Conservation (phyloP, 1,140 invertebrate species). For the Sesamia nonagrioides region DNA sequence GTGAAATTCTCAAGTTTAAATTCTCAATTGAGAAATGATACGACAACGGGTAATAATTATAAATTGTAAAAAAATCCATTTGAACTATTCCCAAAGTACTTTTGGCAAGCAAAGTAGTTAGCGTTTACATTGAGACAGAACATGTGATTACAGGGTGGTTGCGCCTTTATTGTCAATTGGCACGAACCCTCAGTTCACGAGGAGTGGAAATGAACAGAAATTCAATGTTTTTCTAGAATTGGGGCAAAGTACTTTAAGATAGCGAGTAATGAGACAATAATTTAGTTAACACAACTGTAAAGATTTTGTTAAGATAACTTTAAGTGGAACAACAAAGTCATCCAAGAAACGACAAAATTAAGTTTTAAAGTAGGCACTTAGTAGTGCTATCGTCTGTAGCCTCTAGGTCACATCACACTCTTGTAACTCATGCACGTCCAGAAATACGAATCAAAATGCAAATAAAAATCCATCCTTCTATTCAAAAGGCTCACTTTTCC, state of each 20-base stretch:
- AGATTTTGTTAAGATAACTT: neutral
- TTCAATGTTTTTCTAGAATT: neutral
- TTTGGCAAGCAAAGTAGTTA: constrained; percentile 3
- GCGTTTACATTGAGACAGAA: neutral
- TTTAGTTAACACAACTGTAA: neutral
- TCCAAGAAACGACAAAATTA: neutral
- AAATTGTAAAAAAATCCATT: constrained; percentile 1
- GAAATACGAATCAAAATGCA: neutral
- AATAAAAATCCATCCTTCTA: neutral
- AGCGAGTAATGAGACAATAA: constrained; percentile 2
- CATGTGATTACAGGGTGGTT: neutral
- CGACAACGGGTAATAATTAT: no score
- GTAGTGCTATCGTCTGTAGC: no score
- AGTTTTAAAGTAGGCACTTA: no score
- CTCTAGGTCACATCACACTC: neutral
- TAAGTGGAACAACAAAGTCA: neutral
- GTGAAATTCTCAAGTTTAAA: no score
- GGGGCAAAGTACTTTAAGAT: neutral
- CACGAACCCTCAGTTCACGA: neutral
- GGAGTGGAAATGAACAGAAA: neutral
- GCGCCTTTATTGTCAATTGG: constrained; percentile 21
- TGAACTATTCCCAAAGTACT: constrained; percentile 22
- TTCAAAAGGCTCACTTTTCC: neutral
- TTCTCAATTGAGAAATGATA: no score
- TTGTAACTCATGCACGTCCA: neutral